Evolutionary conservation across 2,113 vertebrate species (phyloP), one percentile per base, ranked within the genome.

Genomic region (Glareola pratincola): DNA sequence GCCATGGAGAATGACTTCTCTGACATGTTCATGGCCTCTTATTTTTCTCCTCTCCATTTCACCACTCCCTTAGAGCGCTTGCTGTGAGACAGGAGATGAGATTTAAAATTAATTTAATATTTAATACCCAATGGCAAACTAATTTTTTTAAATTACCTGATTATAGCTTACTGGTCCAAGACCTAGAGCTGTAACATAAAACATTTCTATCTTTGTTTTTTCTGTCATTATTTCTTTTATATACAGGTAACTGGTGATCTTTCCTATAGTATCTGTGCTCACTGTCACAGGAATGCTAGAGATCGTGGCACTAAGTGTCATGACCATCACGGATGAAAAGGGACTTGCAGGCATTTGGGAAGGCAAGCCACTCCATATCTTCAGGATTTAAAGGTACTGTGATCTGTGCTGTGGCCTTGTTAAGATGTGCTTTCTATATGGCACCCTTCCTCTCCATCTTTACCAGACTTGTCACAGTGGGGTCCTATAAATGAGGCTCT

Each of bases 251-350:
- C 86, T 96, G 63, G 13, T 97, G 78, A 85, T 98, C 72, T 84
- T 98, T 51, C 90, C 77, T 50, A 63, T 86, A 37, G 74, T 73
- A 24, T 95, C 94, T 62, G 36, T 96, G 27, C 91, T 97, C 53
- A 48, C 60, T 85, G 34, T 97, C n/a, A 95, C 92, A n/a, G 91
- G 91, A 77, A 95, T 92, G 41, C 73, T 97, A 9, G 60, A 96
- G 84, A 96, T 85, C 4, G 26, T 72, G 36, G 84, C 95, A 48
- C 71, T 94, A 47, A 95, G 60, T 67, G 94, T 74, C 59, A 93
- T 90, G 84, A 93, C 88, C 72, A 97, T 74, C 32, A 84, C 92
- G 47, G 73, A 97, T 95, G 92, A 96, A 83, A 96, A 98, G 66
- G 69, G 87, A 62, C 57, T 85, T 97, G 51, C 83, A 95, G 36